Percentiles rank a stretch among this genome's conserved stretches.
These are phyloP conservation scores for Neosilurus hyrtlii DNA, from an alignment of 2,797 vertebrate genomes.

Conservation along the genomic window DNA sequence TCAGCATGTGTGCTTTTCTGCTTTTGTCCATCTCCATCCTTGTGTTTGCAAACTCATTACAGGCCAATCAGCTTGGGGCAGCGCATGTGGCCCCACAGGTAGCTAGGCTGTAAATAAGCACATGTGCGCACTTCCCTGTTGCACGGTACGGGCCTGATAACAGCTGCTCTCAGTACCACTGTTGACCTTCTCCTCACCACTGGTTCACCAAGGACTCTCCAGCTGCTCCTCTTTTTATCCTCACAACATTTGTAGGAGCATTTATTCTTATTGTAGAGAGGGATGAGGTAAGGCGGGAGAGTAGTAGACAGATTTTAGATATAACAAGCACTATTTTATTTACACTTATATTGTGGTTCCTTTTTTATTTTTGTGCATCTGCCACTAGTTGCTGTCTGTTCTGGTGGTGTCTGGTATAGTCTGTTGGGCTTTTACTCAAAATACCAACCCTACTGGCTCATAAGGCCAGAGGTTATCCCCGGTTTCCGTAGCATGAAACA, in stretches of 20 bases:
- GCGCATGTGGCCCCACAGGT: constrained; percentile 84
- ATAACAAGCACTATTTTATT: constrained; percentile 2
- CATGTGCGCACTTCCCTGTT: constrained; percentile 83
- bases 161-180: constrained; percentile 82
- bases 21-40: constrained; percentile 63
- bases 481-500: too few species aligned
- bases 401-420: too few species aligned
- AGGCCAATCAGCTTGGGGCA: constrained; percentile 80
- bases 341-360: background rate
- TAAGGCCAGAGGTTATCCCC: too few species aligned
- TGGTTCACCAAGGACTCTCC: constrained; percentile 83
- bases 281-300: constrained; percentile 43
- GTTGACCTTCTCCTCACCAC: constrained; percentile 88
- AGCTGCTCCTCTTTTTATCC: constrained; percentile 83
- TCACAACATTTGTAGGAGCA: constrained; percentile 77
- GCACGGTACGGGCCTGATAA: constrained; percentile 87
- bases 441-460: too few species aligned
- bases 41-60: constrained; percentile 85
- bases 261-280: constrained; percentile 58
- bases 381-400: background rate
- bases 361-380: background rate
- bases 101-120: constrained; percentile 94
- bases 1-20: constrained; percentile 46
- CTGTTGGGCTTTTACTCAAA: too few species aligned
- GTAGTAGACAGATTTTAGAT: background rate